Percentiles rank a stretch among this genome's conserved stretches.
Conservation (phyloP, 2,797 vertebrate genomes). For the Pteropus rufus region DNA sequence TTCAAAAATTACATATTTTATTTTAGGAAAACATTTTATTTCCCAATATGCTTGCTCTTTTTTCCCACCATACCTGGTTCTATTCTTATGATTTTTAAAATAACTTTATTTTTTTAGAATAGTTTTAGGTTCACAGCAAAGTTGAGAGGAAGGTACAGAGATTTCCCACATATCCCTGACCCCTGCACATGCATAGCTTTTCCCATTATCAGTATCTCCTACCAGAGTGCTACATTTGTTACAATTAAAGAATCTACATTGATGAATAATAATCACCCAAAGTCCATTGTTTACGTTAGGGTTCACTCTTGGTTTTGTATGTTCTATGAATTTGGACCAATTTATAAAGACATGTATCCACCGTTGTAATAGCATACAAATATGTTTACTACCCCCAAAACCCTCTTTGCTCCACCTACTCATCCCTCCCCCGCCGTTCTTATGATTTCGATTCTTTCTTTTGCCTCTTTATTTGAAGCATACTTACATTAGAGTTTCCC, state of each 20-base stretch:
- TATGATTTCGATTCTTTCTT: background rate
- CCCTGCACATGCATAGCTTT: fast-evolving
- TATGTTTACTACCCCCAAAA: background rate
- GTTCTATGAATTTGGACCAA: background rate
- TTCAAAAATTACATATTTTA: background rate
- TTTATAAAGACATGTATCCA: background rate
- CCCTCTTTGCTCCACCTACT: background rate
- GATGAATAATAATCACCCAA: background rate
- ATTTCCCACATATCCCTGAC: background rate
- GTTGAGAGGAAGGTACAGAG: background rate
- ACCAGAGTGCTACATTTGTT: background rate
- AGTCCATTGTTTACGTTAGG: background rate
- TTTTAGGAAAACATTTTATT: background rate
- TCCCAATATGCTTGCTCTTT: background rate
- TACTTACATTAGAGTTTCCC: background rate
- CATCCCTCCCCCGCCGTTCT: background rate
- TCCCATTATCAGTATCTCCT: fast-evolving
- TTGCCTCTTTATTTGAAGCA: background rate
- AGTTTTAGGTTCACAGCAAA: background rate
- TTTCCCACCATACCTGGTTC: background rate
- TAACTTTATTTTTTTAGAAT: background rate
- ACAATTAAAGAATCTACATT: background rate
- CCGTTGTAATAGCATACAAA: background rate
- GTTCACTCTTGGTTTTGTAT: background rate
- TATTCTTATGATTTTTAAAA: background rate